Percentiles rank a stretch among this genome's conserved stretches.
Conservation (phyloP, 2,888 invertebrate species). For the Pyrrhosoma nymphula region DNA sequence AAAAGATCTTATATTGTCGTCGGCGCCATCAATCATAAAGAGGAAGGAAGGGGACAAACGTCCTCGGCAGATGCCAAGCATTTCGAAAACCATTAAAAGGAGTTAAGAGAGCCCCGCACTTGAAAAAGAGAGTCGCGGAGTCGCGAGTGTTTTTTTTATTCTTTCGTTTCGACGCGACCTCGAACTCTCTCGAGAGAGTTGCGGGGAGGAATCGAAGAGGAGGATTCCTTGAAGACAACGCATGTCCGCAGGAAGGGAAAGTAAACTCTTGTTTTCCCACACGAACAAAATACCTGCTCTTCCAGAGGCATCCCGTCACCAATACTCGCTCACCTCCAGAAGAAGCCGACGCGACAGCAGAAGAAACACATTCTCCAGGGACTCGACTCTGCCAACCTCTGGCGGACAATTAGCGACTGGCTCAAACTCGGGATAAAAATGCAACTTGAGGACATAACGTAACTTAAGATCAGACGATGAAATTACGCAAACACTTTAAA, state of each 20-base stretch:
- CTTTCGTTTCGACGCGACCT: no score
- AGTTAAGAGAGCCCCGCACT: neutral
- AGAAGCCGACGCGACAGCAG: neutral
- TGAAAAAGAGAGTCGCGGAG: neutral
- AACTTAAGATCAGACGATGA: no score
- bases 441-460: no score
- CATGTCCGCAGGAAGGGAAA: conserved; percentile 15
- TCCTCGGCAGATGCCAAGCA: neutral
- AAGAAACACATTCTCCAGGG: no score
- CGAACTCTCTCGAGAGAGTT: neutral
- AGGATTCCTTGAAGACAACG: neutral
- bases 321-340: neutral
- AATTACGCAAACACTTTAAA: no score
- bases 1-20: neutral
- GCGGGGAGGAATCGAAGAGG: neutral
- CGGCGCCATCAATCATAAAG: neutral
- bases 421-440: neutral
- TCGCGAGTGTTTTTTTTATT: no score
- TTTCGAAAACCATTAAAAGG: neutral
- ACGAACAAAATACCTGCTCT: neutral
- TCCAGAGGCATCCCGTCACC: neutral
- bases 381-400: no score
- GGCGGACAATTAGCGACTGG: neutral
- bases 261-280: neutral
- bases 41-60: neutral